A percentile compares a stretch with the other conserved stretches of the same genome.
These are phyloP conservation scores for Hippoglossus hippoglossus DNA, from an alignment of 2,797 vertebrate genomes.

Conservation along the genomic window DNA sequence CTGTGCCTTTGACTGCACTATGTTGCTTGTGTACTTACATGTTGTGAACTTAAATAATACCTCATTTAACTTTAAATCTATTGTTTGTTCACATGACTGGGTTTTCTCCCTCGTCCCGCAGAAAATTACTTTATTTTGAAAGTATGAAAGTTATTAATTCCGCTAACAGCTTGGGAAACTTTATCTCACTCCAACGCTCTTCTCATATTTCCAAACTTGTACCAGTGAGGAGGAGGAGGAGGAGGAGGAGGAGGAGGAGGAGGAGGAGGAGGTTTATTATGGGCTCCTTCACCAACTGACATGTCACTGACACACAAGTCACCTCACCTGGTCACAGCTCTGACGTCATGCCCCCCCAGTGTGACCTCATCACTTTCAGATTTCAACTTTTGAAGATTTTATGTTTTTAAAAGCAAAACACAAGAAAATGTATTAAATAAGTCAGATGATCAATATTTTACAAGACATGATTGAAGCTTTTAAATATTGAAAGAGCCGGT, in stretches of 20 bases:
- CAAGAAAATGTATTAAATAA: no score
- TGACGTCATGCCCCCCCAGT: neutral
- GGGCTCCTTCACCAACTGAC: conserved; percentile 3
- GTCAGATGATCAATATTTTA: neutral
- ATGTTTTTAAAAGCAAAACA: no score
- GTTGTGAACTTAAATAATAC: no score
- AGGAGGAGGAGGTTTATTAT: conserved; percentile 37
- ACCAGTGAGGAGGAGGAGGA: conserved; percentile 44
- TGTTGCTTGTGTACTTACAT: no score
- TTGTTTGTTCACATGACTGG: neutral
- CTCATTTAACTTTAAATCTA: no score
- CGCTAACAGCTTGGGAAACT: rapidly evolving
- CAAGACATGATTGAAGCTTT: neutral
- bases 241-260: no score
- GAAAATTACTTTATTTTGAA: conserved; percentile 57
- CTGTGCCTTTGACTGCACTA: no score
- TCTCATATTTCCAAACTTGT: conserved; percentile 81
- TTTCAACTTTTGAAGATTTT: no score
- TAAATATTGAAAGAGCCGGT: neutral
- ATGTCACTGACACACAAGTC: neutral
- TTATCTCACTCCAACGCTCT: neutral
- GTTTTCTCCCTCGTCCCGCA: neutral
- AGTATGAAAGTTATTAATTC: rapidly evolving
- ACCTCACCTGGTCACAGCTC: neutral
- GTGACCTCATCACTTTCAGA: no score